Evolutionary conservation across 2,888 invertebrate genomes (phyloP).

Genomic region (Cheilosia variabilis): DNA sequence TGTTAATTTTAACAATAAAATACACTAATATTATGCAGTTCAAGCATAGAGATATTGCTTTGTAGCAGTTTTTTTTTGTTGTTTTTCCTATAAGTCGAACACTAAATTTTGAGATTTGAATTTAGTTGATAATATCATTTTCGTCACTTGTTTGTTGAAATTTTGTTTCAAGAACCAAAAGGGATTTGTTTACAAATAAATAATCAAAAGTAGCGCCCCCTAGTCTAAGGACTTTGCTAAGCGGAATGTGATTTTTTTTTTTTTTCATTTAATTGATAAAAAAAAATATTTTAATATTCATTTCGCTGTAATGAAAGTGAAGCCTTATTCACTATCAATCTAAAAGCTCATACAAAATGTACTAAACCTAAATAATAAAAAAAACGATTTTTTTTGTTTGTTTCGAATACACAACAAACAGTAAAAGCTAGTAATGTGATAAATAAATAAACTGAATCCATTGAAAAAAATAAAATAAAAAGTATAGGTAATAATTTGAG

Average conservation of each 20-base stretch:
- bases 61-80: constrained; percentile 17
- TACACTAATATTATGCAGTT: constrained; percentile 17
- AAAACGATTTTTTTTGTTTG: constrained; percentile 7
- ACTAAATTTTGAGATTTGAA: constrained; percentile 41
- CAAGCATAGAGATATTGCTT: constrained; percentile 38
- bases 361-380: constrained; percentile 30
- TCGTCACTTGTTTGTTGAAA: constrained; percentile 2
- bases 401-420: constrained; percentile 42
- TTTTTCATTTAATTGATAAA: neutral
- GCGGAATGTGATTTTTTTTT: constrained; percentile 3
- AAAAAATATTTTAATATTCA: neutral
- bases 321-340: constrained; percentile 36
- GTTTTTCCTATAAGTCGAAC: constrained; percentile 34
- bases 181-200: neutral
- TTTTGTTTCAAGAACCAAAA: neutral
- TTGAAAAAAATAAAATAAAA: constrained; percentile 7
- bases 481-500: neutral
- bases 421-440: constrained; percentile 30
- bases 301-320: constrained; percentile 4
- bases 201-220: neutral
- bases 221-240: neutral
- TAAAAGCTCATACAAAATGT: constrained; percentile 36
- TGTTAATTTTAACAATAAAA: constrained; percentile 52
- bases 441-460: constrained; percentile 53
- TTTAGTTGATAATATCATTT: constrained; percentile 42